Percentiles rank a stretch among this genome's conserved stretches.
Conservation (phyloP, 2,113 vertebrate genomes). For the Eira barbara region DNA sequence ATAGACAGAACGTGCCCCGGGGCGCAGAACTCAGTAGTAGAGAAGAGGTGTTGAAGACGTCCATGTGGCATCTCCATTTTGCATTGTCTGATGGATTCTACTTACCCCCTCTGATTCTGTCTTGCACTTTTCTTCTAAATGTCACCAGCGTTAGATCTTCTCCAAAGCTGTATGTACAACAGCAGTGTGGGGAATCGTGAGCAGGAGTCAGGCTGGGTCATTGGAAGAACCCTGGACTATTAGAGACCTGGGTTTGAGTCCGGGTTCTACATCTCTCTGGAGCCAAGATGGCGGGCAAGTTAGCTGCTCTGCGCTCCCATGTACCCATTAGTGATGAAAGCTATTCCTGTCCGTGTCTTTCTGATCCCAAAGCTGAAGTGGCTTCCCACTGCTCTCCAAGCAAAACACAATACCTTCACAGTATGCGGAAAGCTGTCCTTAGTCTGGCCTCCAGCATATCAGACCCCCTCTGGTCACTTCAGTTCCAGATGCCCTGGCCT, state of each 20-base stretch:
- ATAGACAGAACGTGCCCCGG: not conserved
- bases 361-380: not conserved
- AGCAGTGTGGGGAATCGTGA: not conserved
- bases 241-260: not conserved
- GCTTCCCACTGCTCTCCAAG: not conserved
- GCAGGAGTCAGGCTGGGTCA: too few relatives aligned
- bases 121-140: not conserved
- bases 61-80: not conserved
- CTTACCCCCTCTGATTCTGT: not conserved
- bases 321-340: not conserved
- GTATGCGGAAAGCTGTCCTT: not conserved
- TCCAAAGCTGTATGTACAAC: not conserved
- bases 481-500: not conserved
- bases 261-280: not conserved
- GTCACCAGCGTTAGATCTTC: not conserved
- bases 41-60: not conserved
- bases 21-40: too few relatives aligned
- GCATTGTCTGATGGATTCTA: not conserved
- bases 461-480: too few relatives aligned
- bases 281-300: not conserved
- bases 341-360: too few relatives aligned
- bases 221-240: not conserved
- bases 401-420: not conserved
- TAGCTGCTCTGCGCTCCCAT: not conserved
- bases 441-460: rapidly evolving